phyloP scores from a whole-genome alignment of 2,797 vertebrate genomes.

The Argentina silus region DNA sequence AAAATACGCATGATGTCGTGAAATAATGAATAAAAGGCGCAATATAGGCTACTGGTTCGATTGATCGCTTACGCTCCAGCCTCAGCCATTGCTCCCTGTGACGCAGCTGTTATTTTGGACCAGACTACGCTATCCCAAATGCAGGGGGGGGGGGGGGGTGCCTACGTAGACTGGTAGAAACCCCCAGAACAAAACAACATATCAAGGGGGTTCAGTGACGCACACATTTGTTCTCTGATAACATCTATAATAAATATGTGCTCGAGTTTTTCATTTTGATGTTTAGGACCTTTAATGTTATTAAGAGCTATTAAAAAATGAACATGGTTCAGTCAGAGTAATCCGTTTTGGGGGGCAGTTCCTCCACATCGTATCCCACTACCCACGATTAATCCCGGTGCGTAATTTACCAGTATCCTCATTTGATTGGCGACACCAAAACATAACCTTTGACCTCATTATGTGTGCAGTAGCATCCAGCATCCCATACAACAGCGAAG shows the following conservation, averaged over 20 bases:
- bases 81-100: slow-evolving; percentile 43
- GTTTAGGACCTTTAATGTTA: too few relatives aligned
- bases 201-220: slow-evolving; percentile 50
- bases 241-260: too few relatives aligned
- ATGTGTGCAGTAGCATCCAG: slow-evolving; percentile 27
- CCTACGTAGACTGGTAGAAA: slow-evolving; percentile 4
- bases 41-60: slow-evolving; percentile 23
- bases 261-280: too few relatives aligned
- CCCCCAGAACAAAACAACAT: slow-evolving; percentile 41
- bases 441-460: slow-evolving; percentile 63
- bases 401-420: neutral
- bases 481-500: neutral
- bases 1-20: slow-evolving; percentile 22
- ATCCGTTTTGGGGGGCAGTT: slow-evolving; percentile 3
- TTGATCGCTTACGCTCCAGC: slow-evolving; percentile 24
- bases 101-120: slow-evolving; percentile 60
- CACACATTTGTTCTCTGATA: slow-evolving; percentile 23
- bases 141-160: neutral
- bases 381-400: neutral
- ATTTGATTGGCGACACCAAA: slow-evolving; percentile 23
- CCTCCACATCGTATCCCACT: neutral
- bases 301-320: too few relatives aligned
- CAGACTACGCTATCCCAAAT: slow-evolving; percentile 23
- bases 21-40: neutral
- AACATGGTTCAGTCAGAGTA: neutral